Conservation (phyloP, 2,888 invertebrate species). For the Volucella inflata region DNA sequence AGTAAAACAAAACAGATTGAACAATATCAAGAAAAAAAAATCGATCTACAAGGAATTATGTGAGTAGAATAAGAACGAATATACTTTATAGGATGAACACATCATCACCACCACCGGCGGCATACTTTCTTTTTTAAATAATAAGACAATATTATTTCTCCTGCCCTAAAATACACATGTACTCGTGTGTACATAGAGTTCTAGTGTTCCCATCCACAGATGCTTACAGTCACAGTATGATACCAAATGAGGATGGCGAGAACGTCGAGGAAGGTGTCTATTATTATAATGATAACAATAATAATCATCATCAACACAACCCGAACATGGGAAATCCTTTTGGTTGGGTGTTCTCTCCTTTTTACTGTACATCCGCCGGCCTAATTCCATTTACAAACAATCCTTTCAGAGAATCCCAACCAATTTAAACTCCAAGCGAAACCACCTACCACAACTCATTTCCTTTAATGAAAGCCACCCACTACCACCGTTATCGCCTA, state of each 20-base stretch:
- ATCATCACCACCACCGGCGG: conserved; percentile 40
- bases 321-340: conserved; percentile 53
- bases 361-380: conserved; percentile 50
- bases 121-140: conserved; percentile 34
- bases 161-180: not conserved
- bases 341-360: conserved; percentile 22
- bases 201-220: not conserved
- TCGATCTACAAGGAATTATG: conserved; percentile 48
- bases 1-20: not conserved
- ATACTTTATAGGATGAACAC: conserved; percentile 38
- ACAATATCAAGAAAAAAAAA: conserved; percentile 27
- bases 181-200: no score
- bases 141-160: not conserved
- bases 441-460: not conserved
- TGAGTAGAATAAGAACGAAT: conserved; percentile 51
- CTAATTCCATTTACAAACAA: conserved; percentile 62
- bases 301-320: conserved; percentile 46
- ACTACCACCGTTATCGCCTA: not conserved
- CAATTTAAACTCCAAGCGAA: conserved; percentile 50
- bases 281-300: conserved; percentile 57
- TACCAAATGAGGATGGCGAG: conserved; percentile 49
- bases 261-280: not conserved
- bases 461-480: no score
- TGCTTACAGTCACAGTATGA: conserved; percentile 57
- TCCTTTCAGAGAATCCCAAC: conserved; percentile 32